A percentile compares a stretch with the other conserved stretches of the same genome.
phyloP scores from a whole-genome alignment of 2,888 invertebrate species.

The Tethea ocularis region DNA sequence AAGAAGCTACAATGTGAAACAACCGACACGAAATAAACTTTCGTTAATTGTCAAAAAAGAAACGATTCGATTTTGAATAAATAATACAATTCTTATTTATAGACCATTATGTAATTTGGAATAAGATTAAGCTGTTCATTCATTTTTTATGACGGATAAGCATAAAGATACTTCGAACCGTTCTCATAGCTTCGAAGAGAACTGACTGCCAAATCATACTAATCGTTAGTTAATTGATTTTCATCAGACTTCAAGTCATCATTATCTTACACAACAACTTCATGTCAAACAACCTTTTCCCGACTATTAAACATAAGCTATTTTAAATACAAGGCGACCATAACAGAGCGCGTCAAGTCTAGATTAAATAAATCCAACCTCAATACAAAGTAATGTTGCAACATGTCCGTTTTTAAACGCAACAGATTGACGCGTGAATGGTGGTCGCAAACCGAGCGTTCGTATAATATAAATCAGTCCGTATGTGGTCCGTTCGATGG shows the following conservation, averaged over 20 bases:
- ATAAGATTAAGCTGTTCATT: too few species aligned
- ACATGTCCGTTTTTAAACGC: slow-evolving; percentile 8
- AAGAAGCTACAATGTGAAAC: too few species aligned
- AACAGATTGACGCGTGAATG: slow-evolving; percentile 42
- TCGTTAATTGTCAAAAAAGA: too few species aligned
- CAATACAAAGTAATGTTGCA: slow-evolving; percentile 7
- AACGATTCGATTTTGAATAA: too few species aligned
- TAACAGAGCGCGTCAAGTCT: slow-evolving; percentile 2
- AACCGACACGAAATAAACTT: too few species aligned
- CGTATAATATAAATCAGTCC: slow-evolving; percentile 5
- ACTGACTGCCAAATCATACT: background rate
- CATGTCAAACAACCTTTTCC: background rate
- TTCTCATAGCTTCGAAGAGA: too few species aligned
- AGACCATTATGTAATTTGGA: too few species aligned
- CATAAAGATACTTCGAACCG: too few species aligned
- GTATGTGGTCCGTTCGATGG: slow-evolving; percentile 5
- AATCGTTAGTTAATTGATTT: background rate
- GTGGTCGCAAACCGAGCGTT: slow-evolving; percentile 13
- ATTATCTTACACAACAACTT: background rate
- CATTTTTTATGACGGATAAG: too few species aligned
- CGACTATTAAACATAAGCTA: slow-evolving; percentile 5
- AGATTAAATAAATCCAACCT: slow-evolving; percentile 9
- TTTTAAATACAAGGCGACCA: slow-evolving; percentile 7
- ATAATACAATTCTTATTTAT: too few species aligned
- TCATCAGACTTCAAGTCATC: background rate